Conservation (phyloP, 2,113 vertebrate genomes). For the Choloepus hoffmanni region DNA sequence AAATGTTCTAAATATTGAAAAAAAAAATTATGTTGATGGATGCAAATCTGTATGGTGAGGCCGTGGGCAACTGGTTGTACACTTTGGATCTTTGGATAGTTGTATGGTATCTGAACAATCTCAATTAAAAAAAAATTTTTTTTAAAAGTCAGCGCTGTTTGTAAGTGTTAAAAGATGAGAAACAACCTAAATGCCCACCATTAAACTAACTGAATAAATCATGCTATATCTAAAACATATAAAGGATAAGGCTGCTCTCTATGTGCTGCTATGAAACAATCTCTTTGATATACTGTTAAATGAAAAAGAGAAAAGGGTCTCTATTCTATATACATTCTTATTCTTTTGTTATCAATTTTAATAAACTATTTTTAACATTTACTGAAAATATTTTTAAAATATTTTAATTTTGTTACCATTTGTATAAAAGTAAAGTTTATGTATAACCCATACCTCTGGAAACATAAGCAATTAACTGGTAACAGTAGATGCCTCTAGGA, state of each 20-base stretch:
- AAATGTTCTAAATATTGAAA: too few species aligned
- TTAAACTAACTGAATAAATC: too few species aligned
- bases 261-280: too few species aligned
- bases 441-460: background rate
- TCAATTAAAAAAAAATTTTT: too few species aligned
- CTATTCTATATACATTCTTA: background rate
- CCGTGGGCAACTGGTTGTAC: too few species aligned
- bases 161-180: background rate
- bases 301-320: background rate
- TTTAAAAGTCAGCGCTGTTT: accelerated
- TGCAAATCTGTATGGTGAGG: too few species aligned
- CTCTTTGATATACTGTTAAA: background rate
- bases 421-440: background rate
- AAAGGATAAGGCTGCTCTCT: background rate
- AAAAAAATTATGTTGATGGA: too few species aligned
- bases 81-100: too few species aligned
- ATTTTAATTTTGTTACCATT: background rate
- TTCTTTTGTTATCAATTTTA: background rate
- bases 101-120: too few species aligned
- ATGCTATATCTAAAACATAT: background rate
- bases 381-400: background rate
- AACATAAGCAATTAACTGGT: background rate
- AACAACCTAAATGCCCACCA: background rate
- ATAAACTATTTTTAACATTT: background rate
- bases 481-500: background rate